Conservation (phyloP, 2,888 invertebrate species). For the Heliothis peltigera region DNA sequence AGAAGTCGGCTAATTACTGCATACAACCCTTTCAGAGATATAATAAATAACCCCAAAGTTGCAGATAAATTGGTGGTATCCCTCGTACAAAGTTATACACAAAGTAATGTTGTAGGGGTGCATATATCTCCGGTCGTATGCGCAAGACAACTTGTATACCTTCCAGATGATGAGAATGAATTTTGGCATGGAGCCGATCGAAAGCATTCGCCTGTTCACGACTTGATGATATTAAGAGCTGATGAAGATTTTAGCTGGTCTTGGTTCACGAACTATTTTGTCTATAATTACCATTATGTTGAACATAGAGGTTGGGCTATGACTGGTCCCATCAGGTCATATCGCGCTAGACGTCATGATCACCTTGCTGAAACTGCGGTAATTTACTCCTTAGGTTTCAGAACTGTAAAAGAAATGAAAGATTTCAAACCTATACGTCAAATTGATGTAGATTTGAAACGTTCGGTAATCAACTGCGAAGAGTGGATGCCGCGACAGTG, state of each 20-base stretch:
- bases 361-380: not conserved
- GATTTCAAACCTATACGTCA: not conserved
- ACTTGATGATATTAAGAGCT: not conserved
- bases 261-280: too few species aligned
- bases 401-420: not conserved
- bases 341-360: not conserved
- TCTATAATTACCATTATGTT: too few species aligned
- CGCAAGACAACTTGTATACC: not conserved
- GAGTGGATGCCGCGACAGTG: conserved; percentile 19
- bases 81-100: not conserved
- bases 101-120: too few species aligned
- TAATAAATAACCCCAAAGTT: not conserved
- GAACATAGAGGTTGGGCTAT: too few species aligned
- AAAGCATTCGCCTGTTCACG: not conserved
- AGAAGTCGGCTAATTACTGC: not conserved
- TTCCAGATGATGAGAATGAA: not conserved
- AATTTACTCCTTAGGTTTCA: not conserved
- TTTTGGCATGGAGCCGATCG: not conserved
- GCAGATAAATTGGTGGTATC: not conserved
- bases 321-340: too few species aligned
- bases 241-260: not conserved
- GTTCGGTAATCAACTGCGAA: conserved; percentile 2
- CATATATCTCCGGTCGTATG: not conserved
- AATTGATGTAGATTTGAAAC: too few species aligned
- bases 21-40: conserved; percentile 1